Percentiles rank a stretch among this genome's conserved stretches.
phyloP scores from a whole-genome alignment of 2,113 vertebrate genomes.

The Epinephelus fuscoguttatus region DNA sequence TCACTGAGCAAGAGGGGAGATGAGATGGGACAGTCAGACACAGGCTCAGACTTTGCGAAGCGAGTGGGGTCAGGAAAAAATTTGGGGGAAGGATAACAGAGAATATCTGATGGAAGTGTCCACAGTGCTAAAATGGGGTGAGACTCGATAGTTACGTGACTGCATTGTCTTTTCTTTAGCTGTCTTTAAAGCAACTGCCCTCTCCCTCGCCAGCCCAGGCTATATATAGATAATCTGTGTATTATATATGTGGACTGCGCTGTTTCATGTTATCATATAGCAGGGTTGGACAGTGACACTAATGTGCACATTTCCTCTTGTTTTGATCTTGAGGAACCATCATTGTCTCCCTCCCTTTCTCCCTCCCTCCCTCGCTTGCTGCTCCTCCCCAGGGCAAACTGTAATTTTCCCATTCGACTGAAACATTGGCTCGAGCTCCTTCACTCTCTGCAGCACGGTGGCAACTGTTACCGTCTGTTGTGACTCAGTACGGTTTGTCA shows the following conservation, averaged over 20 bases:
- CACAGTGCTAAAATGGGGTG: neutral
- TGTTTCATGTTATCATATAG: constrained; percentile 19
- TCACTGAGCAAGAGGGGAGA: neutral
- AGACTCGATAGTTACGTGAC: neutral
- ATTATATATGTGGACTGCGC: constrained; percentile 33
- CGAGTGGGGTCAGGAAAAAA: constrained; percentile 4
- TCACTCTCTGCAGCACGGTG: constrained; percentile 61
- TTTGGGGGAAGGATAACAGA: neutral
- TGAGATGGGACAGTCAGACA: constrained; percentile 3
- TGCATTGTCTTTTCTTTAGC: constrained; percentile 1
- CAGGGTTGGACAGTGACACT: constrained; percentile 17
- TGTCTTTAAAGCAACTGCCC: neutral
- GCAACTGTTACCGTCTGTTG: constrained; percentile 76
- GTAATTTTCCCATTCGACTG: constrained; percentile 68
- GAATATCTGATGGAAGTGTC: neutral
- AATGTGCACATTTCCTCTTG: constrained; percentile 67
- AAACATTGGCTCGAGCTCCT: constrained; percentile 53
- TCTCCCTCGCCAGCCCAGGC: neutral
- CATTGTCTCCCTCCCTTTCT: neutral
- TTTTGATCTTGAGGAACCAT: constrained; percentile 68
- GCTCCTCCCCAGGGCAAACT: constrained; percentile 59
- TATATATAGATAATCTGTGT: constrained; percentile 37
- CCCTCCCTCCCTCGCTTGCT: neutral
- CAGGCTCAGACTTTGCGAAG: constrained; percentile 7
- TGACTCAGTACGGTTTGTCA: constrained; percentile 71